Evolutionary conservation across 2,888 invertebrate genomes (phyloP), one percentile per base, ranked within the genome.

Genomic region (Alloscopus bannaensis): DNA sequence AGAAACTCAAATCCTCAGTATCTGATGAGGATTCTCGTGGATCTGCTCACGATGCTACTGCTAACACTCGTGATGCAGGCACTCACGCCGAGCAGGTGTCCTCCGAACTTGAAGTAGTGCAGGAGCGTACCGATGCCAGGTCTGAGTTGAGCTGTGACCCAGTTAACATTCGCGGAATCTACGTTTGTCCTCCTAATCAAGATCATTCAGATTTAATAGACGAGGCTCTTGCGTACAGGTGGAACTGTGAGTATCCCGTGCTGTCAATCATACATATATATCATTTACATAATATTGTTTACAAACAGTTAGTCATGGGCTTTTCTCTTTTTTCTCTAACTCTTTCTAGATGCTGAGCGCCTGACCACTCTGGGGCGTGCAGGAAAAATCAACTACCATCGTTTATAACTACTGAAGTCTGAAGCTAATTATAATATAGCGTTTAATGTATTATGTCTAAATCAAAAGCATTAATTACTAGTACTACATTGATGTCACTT

Each of bases 341-440:
- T 50, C n/a, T 50, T 65, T 73, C 0, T 26, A 73, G 73, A 73
- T 31, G 22, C 18, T 22, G n/a, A 40, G 8, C 20, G 22, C 22
- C 6, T 65, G 29, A 28, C 26, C 1, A 40, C 18, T 8, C 20
- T 57, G 47, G 31, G 40, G 6, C 57, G 47, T 26, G 59, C 57
- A n/a, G 75, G 75, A 16, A 42, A 59, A 26, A 1, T 45, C 11
- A 42, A 66, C 18, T 57, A 40, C 26, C 66, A 75, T 22, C 73
- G 65, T 29, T 13, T 73, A 26, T 47, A 40, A 65, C 50, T 40
- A 76, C 31, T 52, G 22, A 77, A 77, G 77, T 77, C 77, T 77
- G 77, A 77, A 45, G 36, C 50, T 29, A 57, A 26, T 22, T 47
- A 47, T 55, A 50, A 28, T 62, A n/a, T n/a, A n/a, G n/a, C n/a